Conservation (phyloP, 2,797 vertebrate genomes). For the Acanthiza pusilla region DNA sequence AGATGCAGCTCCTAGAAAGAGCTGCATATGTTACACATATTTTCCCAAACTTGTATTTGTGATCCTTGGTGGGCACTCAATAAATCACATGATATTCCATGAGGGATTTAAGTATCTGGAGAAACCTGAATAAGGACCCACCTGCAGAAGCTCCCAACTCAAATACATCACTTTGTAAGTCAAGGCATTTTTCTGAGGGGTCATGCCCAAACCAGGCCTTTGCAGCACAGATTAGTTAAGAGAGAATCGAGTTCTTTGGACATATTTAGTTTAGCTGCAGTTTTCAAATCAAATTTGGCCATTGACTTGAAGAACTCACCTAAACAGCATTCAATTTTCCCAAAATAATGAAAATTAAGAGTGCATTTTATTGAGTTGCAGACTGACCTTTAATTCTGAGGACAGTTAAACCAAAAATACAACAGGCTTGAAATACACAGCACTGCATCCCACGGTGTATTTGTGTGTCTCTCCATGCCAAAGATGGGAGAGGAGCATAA, state of each 20-base stretch:
- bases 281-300: not conserved
- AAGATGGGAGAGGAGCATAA: not conserved
- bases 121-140: not conserved
- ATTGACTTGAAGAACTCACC: not conserved
- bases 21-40: rapidly evolving
- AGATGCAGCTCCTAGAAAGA: not conserved
- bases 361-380: not conserved
- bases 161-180: not conserved
- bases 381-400: not conserved
- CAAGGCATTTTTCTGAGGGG: not conserved
- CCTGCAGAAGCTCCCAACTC: not conserved
- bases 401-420: not conserved
- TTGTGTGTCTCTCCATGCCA: not conserved
- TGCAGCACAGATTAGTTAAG: not conserved
- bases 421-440: not conserved
- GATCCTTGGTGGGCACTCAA: not conserved
- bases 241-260: not conserved
- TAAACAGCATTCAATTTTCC: not conserved
- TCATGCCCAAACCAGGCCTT: not conserved
- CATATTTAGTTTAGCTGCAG: not conserved
- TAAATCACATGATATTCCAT: not conserved
- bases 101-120: not conserved
- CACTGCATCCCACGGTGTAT: not conserved
- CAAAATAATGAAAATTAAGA: not conserved
- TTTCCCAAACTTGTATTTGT: not conserved